These are phyloP conservation scores for Caenorhabditis imperialis DNA, from an alignment of 2,888 invertebrate species.

Conservation along the genomic window DNA sequence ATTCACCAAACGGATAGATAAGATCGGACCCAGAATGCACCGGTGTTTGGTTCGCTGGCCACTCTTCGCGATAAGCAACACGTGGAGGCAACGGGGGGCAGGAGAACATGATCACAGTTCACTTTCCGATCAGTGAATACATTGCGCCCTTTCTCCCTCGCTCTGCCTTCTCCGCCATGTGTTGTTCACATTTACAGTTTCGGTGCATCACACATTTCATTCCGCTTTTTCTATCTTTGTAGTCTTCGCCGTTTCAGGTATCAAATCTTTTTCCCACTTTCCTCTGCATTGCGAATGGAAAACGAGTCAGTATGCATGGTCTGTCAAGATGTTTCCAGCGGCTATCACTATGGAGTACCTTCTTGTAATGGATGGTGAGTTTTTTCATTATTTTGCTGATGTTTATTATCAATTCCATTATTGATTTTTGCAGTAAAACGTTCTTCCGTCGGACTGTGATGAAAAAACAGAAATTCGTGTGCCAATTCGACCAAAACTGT, in stretches of 20 bases:
- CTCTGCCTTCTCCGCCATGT: constrained; percentile 23
- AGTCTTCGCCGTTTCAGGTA: background rate
- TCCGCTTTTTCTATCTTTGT: constrained; percentile 17
- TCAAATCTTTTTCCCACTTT: background rate
- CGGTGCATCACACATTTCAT: constrained; percentile 4
- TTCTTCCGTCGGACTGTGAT: constrained; percentile 77
- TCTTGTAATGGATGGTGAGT: constrained; percentile 72
- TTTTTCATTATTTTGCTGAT: background rate
- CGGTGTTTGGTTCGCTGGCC: constrained; percentile 35
- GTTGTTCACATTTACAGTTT: constrained; percentile 22
- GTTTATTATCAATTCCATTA: too few relatives aligned
- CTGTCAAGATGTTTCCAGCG: constrained; percentile 74
- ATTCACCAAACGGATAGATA: constrained; percentile 4
- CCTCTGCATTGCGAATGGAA: constrained; percentile 20
- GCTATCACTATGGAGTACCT: constrained; percentile 76
- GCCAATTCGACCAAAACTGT: constrained; percentile 72
- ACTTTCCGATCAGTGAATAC: constrained; percentile 28
- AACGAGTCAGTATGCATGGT: constrained; percentile 65
- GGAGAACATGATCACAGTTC: constrained; percentile 54
- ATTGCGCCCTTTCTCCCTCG: constrained; percentile 4
- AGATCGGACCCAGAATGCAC: constrained; percentile 24
- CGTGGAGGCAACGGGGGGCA: constrained; percentile 34
- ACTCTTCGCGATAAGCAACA: constrained; percentile 25
- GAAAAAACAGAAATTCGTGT: constrained; percentile 77
- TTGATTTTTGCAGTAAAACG: constrained; percentile 73